phyloP scores from a whole-genome alignment of 1,140 invertebrate species.

The Macrotrachela quadricornifera region DNA sequence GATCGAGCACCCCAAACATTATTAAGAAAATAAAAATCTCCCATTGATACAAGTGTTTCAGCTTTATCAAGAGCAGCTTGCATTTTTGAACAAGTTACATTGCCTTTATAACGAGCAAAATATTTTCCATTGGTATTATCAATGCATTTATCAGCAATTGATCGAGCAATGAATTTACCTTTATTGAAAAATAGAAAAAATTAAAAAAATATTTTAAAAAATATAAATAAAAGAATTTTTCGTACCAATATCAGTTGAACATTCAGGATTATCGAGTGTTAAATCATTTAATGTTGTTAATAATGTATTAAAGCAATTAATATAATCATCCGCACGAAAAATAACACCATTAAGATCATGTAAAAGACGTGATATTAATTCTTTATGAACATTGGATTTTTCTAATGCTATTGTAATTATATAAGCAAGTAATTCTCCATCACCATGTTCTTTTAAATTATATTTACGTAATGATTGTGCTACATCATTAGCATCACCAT shows the following conservation, averaged over 20 bases:
- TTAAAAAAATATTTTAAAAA: neutral
- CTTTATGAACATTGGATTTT: conserved; percentile 65
- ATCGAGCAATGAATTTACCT: conserved; percentile 68
- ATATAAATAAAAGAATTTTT: neutral
- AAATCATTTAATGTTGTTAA: conserved; percentile 56
- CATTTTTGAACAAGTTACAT: neutral
- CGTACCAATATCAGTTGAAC: conserved; percentile 38
- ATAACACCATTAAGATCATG: conserved; percentile 57
- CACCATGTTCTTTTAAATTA: conserved; percentile 18
- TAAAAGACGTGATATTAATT: conserved; percentile 68
- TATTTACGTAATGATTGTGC: conserved; percentile 15
- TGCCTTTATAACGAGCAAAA: neutral
- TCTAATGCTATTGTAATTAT: conserved; percentile 58
- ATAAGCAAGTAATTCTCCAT: neutral
- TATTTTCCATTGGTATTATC: neutral
- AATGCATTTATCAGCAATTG: conserved; percentile 56
- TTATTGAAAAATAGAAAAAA: conserved; percentile 40
- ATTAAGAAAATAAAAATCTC: conserved; percentile 33
- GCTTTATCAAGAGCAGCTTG: conserved; percentile 47
- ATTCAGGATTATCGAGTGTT: conserved; percentile 60
- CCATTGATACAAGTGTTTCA: conserved; percentile 55
- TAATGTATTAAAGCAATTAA: conserved; percentile 54
- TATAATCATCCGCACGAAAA: conserved; percentile 50
- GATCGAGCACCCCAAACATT: conserved; percentile 61
- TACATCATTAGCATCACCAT: conserved; percentile 57